phyloP scores from a whole-genome alignment of 30 jellyfish, hydroid and myxozoan species.

The Aurelia coerulea region DNA sequence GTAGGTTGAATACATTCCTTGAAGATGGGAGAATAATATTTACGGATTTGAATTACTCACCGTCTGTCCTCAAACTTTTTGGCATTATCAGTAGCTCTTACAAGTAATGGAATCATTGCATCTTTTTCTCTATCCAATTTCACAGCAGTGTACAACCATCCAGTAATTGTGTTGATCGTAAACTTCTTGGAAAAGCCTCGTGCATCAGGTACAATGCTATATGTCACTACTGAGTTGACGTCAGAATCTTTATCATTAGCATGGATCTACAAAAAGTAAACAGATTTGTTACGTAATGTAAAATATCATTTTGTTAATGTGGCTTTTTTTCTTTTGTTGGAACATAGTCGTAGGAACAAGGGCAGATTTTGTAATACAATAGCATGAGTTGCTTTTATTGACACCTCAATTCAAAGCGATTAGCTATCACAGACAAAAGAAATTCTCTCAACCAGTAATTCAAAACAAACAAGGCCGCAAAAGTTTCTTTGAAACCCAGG shows the following conservation, averaged over 20 bases:
- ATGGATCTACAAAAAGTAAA: slow-evolving; percentile 27
- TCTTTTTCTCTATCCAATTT: slow-evolving; percentile 61
- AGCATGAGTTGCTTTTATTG: no score
- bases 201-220: slow-evolving; percentile 71
- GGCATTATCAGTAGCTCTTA: slow-evolving; percentile 74
- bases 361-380: no score
- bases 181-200: slow-evolving; percentile 59
- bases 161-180: slow-evolving; percentile 41
- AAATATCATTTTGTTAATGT: no score
- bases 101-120: slow-evolving; percentile 22
- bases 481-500: no score
- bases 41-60: slow-evolving; percentile 9
- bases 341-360: no score
- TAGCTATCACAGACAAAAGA: no score
- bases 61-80: slow-evolving; percentile 53
- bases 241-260: slow-evolving; percentile 61
- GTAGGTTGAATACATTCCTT: no score
- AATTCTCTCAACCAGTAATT: no score
- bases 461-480: no score
- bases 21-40: no score
- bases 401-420: no score
- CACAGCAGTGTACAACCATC: slow-evolving; percentile 53
- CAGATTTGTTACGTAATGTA: not conserved
- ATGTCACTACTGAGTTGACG: slow-evolving; percentile 51
- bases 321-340: no score